Conservation (phyloP, 1,140 invertebrate genomes). For the Microplitis mediator region DNA sequence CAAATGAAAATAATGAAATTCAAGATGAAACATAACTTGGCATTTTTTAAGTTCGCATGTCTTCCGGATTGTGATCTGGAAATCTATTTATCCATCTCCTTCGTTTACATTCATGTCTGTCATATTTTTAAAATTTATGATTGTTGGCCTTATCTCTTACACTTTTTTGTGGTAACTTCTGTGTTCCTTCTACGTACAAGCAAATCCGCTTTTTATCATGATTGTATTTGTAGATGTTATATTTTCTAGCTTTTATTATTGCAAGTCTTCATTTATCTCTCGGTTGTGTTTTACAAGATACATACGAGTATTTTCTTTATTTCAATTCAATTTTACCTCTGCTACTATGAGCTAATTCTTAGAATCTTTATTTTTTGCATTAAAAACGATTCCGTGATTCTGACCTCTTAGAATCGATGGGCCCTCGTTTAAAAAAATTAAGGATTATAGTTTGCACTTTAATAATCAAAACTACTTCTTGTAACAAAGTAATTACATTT, state of each 20-base stretch:
- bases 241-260: background rate
- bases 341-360: too few species aligned
- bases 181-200: background rate
- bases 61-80: background rate
- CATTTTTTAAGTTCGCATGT: background rate
- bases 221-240: background rate
- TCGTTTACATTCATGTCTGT: slow-evolving; percentile 4
- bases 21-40: background rate
- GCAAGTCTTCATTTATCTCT: background rate
- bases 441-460: too few species aligned
- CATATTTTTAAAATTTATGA: slow-evolving; percentile 12
- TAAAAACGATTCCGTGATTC: too few species aligned
- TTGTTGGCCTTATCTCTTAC: background rate
- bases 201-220: background rate
- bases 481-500: too few species aligned
- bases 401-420: too few species aligned
- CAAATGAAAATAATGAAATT: background rate
- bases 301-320: background rate
- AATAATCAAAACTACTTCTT: too few species aligned
- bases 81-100: slow-evolving; percentile 2
- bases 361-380: too few species aligned
- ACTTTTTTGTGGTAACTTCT: background rate
- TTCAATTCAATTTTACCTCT: background rate
- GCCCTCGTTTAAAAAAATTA: too few species aligned
- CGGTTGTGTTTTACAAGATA: background rate